Conservation (phyloP, 1,140 invertebrate species). For the Apis dorsata region DNA sequence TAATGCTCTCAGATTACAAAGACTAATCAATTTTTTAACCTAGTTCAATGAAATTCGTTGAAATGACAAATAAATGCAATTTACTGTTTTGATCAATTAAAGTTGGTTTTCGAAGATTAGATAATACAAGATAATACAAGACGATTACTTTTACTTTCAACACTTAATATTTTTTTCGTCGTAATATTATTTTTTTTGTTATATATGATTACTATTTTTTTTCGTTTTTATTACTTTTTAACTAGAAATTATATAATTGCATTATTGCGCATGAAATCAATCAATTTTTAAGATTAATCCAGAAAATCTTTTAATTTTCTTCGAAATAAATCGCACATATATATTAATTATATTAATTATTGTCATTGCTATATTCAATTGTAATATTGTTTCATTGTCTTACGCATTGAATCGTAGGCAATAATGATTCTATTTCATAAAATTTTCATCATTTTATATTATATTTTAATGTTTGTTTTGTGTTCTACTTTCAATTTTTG, state of each 20-base stretch:
- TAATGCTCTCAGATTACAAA: neutral
- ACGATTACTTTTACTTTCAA: conserved; percentile 4
- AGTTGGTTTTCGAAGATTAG: neutral
- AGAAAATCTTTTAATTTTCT: conserved; percentile 18
- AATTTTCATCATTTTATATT: conserved; percentile 1
- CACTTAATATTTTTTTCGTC: too few species aligned
- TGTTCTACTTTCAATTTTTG: neutral
- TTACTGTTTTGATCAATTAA: conserved; percentile 11
- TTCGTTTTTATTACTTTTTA: neutral
- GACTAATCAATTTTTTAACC: neutral
- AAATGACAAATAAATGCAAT: neutral
- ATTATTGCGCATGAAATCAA: conserved; percentile 21
- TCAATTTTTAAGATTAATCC: neutral
- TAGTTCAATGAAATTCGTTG: neutral
- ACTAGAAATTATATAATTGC: neutral
- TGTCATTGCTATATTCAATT: neutral
- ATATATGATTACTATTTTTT: neutral
- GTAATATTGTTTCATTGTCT: conserved; percentile 36
- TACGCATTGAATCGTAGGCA: conserved; percentile 36
- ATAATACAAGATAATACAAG: conserved; percentile 36
- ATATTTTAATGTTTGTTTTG: neutral
- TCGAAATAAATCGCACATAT: conserved; percentile 4
- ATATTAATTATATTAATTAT: conserved; percentile 4
- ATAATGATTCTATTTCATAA: conserved; percentile 32
- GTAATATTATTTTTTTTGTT: neutral